Conservation (phyloP, 35 echinoderm and acorn worm genomes). For the Patiria miniata region DNA sequence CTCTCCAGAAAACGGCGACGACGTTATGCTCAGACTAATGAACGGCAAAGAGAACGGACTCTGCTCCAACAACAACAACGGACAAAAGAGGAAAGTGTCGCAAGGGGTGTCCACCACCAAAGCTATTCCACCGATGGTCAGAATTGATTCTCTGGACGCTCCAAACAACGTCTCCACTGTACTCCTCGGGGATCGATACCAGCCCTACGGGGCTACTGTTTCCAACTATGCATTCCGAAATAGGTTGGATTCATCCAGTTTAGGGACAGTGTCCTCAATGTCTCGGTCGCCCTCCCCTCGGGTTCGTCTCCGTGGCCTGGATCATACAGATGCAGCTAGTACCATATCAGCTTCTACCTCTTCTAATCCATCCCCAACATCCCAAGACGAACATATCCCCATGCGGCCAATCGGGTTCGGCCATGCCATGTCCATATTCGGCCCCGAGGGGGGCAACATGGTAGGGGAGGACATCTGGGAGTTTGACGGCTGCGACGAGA, state of each 20-base stretch:
- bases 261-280: neutral
- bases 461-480: slow-evolving; percentile 37
- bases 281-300: slow-evolving; percentile 2
- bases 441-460: slow-evolving; percentile 20
- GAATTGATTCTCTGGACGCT: slow-evolving; percentile 1
- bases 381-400: neutral
- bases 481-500: slow-evolving; percentile 28
- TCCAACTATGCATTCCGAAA: neutral
- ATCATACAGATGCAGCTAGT: neutral
- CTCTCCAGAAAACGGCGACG: neutral
- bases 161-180: slow-evolving; percentile 7
- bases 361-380: slow-evolving; percentile 1
- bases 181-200: neutral
- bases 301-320: neutral
- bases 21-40: neutral
- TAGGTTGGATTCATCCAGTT: neutral
- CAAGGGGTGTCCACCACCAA: neutral
- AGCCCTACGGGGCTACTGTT: neutral
- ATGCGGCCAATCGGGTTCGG: neutral
- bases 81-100: slow-evolving; percentile 5
- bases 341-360: slow-evolving; percentile 20
- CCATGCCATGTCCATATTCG: slow-evolving; percentile 33
- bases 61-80: neutral
- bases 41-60: slow-evolving; percentile 3
- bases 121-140: slow-evolving; percentile 1